These are phyloP conservation scores for Timema cristinae DNA, from an alignment of 2,888 invertebrate species.

Conservation along the genomic window DNA sequence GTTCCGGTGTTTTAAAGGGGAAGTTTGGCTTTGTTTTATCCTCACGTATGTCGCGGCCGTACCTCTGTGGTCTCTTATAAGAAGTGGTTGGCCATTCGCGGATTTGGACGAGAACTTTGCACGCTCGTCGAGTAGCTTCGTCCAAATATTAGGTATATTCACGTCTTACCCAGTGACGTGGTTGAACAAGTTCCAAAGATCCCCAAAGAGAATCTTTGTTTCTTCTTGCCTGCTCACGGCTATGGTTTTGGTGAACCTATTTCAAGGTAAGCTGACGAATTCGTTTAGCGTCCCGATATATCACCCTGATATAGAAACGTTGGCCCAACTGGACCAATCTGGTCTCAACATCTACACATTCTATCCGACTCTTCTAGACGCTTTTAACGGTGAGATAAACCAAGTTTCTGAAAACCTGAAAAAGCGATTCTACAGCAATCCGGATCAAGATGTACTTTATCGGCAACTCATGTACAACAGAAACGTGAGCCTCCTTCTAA, in stretches of 20 bases:
- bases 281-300: background rate
- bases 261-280: background rate
- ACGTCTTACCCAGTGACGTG: background rate
- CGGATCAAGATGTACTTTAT: too few species aligned
- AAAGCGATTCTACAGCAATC: too few species aligned
- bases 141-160: background rate
- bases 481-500: too few species aligned
- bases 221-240: background rate
- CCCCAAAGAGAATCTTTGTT: background rate
- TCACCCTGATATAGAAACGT: background rate
- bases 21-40: conserved; percentile 8
- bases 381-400: too few species aligned
- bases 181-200: background rate
- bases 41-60: background rate
- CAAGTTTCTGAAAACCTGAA: too few species aligned
- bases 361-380: too few species aligned
- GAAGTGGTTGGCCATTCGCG: too few species aligned
- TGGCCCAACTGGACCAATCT: background rate
- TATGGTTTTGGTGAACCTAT: background rate
- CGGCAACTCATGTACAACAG: too few species aligned
- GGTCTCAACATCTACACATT: too few species aligned
- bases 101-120: too few species aligned
- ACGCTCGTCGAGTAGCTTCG: background rate
- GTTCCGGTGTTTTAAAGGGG: conserved; percentile 15
- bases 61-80: too few species aligned